Evolutionary conservation across 2,888 invertebrate species (phyloP).

Genomic region (Xanthorhoe spadicearia): DNA sequence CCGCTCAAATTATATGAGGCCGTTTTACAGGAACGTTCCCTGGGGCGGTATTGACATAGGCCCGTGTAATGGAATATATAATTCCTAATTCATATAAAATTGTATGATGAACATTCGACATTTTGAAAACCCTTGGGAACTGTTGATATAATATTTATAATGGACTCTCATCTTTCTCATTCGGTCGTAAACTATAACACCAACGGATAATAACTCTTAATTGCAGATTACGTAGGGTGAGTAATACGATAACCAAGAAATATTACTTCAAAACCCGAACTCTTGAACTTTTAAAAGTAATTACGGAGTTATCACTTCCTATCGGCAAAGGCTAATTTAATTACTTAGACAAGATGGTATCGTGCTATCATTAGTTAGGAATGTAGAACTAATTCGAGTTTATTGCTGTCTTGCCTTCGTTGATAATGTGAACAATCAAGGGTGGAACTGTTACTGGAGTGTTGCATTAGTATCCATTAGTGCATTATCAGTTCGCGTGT

Average conservation of each 20-base stretch:
- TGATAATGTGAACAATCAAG: constrained; percentile 57
- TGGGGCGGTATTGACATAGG: constrained; percentile 48
- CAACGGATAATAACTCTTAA: constrained; percentile 48
- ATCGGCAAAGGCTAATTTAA: constrained; percentile 48
- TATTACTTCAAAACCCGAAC: constrained; percentile 29
- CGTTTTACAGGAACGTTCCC: constrained; percentile 48
- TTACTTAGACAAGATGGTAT: constrained; percentile 39
- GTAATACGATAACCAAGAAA: constrained; percentile 44
- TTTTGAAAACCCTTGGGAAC: neutral
- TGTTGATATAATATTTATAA: constrained; percentile 2
- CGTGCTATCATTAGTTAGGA: constrained; percentile 33
- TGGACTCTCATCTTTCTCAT: constrained; percentile 26
- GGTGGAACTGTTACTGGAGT: constrained; percentile 47
- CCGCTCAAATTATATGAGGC: constrained; percentile 36
- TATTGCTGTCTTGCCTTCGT: constrained; percentile 50
- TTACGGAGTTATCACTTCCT: constrained; percentile 46
- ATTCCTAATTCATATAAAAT: constrained; percentile 46
- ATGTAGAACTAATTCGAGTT: constrained; percentile 46
- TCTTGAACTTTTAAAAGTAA: constrained; percentile 21
- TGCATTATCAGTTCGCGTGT: constrained; percentile 17
- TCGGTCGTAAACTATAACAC: constrained; percentile 42
- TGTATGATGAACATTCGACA: neutral
- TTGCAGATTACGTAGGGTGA: constrained; percentile 24
- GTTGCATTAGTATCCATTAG: constrained; percentile 57
- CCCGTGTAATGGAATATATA: constrained; percentile 57